These are phyloP conservation scores for Holocentrus rufus DNA, from an alignment of 2,797 vertebrate species.

Conservation along the genomic window DNA sequence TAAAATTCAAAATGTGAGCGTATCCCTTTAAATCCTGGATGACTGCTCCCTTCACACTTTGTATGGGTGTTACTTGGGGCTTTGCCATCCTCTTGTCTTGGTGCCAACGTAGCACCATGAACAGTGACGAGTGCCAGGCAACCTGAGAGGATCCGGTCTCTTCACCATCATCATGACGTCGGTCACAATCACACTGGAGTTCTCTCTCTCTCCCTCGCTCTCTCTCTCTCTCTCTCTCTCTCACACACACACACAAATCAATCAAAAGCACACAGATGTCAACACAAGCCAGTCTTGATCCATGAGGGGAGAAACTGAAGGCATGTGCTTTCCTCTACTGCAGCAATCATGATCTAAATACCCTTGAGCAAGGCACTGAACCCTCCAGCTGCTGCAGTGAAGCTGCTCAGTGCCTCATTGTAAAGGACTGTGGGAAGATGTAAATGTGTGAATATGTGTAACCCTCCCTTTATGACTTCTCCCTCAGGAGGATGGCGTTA, in stretches of 20 bases:
- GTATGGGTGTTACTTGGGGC: conserved; percentile 27
- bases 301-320: conserved; percentile 18
- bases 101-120: conserved; percentile 11
- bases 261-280: not conserved
- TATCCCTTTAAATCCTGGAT: conserved; percentile 16
- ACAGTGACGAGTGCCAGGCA: not conserved
- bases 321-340: not conserved
- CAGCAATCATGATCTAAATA: not conserved
- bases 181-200: conserved; percentile 4
- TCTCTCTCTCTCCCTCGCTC: not conserved
- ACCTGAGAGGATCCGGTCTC: conserved; percentile 18
- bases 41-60: not conserved
- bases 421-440: conserved; percentile 37
- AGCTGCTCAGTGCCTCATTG: conserved; percentile 37
- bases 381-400: conserved; percentile 20
- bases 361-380: conserved; percentile 36
- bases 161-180: conserved; percentile 35
- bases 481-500: conserved; percentile 31
- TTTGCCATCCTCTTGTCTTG: conserved; percentile 5
- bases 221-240: conserved; percentile 1
- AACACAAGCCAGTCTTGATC: conserved; percentile 1
- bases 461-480: conserved; percentile 27
- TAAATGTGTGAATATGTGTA: conserved; percentile 24
- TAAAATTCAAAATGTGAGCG: not conserved
- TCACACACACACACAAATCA: not conserved